Evolutionary conservation across 1,140 invertebrate species (phyloP).

Genomic region (Chionoecetes opilio): DNA sequence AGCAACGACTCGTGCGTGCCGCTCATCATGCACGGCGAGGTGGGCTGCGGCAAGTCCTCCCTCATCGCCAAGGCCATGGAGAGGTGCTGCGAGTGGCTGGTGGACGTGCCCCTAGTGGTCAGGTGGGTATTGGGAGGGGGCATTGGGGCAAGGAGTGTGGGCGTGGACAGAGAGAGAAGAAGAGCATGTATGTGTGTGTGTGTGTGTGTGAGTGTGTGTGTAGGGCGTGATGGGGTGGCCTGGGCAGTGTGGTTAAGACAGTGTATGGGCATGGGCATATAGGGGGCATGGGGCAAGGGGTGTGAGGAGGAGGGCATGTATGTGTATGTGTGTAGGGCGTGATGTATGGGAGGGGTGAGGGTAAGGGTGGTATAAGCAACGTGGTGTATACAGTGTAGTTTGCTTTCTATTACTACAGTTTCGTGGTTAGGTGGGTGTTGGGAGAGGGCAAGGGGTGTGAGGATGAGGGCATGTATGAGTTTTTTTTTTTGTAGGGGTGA

Average conservation of each 20-base stretch:
- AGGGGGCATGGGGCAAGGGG: too few species aligned
- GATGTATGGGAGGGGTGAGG: background rate
- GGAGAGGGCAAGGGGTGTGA: background rate
- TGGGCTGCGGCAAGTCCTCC: conserved; percentile 92
- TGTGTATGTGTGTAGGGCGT: background rate
- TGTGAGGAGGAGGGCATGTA: background rate
- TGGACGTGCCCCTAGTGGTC: conserved; percentile 86
- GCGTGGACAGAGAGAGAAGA: background rate
- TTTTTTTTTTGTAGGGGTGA: background rate
- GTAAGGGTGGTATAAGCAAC: background rate
- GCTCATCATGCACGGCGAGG: conserved; percentile 90
- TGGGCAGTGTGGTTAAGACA: background rate
- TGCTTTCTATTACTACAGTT: conserved; percentile 34
- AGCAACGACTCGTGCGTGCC: conserved; percentile 83
- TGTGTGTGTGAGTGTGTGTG: background rate
- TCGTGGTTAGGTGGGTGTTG: conserved; percentile 80
- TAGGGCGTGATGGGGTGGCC: background rate
- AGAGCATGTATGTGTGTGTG: background rate
- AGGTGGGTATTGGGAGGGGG: conserved; percentile 33
- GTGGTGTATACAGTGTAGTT: background rate
- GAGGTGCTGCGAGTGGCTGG: conserved; percentile 88
- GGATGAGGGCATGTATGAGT: background rate
- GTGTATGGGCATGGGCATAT: too few species aligned
- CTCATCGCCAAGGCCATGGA: conserved; percentile 89
- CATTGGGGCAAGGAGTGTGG: too few species aligned